Evolutionary conservation across 2,113 vertebrate species (phyloP), one percentile per base, ranked within the genome.

Genomic region (Procavia capensis): DNA sequence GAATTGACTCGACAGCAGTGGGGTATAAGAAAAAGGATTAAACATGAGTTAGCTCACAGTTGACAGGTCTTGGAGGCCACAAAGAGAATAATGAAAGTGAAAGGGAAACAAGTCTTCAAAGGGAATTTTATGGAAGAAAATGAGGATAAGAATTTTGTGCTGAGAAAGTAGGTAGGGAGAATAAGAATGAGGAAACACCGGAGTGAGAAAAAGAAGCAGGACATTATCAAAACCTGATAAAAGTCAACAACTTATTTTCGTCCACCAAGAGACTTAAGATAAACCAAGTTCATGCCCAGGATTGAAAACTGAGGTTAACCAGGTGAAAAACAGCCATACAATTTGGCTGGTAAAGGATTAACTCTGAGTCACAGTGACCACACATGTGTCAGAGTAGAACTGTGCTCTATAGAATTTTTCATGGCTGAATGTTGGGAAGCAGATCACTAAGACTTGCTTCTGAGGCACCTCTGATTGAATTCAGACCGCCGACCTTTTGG

Each of bases 161-260:
- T 93, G 64, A 64, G 43, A 91, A 94, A 84, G 43, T 74, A 22
- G 41, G 47, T 57, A 43, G 43, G 41, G 54, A 79, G 36, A 66
- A 45, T 59, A 75, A 88, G 66, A 92, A 92, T 83, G 91, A 83
- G 63, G 88, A 96, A 96, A 25, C 50, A 68, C 9, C 86, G 9
- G 24, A 64, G 31, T 20, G 81, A 24, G 17, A 79, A 36, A 82
- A 92, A 59, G 70, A 87, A 89, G 20, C 43, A 79, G 54, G 19
- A 64, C 36, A 31, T 74, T 64, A 10, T 59, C 34, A 20, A 39
- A 94, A 31, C 45, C 34, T 66, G 92, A 89, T 66, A 95, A 68
- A 47, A 76, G 39, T 94, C 61, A 85, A 85, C 19, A 85, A 29
- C 14, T n/a, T 63, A 13, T 88, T 95, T 92, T 90, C 78, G 87